phyloP scores from a whole-genome alignment of 2,888 invertebrate species.

The Agapostemon virescens region DNA sequence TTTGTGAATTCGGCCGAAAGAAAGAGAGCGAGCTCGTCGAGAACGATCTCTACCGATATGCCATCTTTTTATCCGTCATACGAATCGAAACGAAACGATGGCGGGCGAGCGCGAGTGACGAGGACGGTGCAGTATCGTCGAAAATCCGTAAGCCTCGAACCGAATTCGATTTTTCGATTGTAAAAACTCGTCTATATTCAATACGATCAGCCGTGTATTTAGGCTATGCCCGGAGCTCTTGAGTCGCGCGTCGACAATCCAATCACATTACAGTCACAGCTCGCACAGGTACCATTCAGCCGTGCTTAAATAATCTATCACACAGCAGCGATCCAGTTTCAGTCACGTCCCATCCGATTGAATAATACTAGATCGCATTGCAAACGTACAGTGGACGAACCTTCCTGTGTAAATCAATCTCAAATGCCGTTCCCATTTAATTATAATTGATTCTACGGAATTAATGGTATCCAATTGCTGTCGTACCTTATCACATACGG shows the following conservation, averaged over 20 bases:
- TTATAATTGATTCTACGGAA: neutral
- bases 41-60: neutral
- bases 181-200: conserved; percentile 9
- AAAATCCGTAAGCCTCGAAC: neutral
- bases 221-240: neutral
- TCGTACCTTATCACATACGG: neutral
- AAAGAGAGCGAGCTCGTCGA: neutral
- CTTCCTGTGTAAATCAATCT: neutral
- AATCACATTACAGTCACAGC: conserved; percentile 19
- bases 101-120: neutral
- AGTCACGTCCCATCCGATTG: conserved; percentile 15
- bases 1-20: conserved; percentile 25
- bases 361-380: neutral
- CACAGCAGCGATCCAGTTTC: neutral
- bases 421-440: neutral
- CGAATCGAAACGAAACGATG: conserved; percentile 14
- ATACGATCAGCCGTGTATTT: neutral
- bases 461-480: neutral
- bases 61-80: conserved; percentile 11
- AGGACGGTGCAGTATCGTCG: too few species aligned
- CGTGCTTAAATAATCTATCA: conserved; percentile 22
- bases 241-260: conserved; percentile 2
- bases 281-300: conserved; percentile 17
- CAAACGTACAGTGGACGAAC: neutral
- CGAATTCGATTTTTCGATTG: neutral